Evolutionary conservation across 2,888 invertebrate genomes (phyloP), one percentile per base, ranked within the genome.

Genomic region (Lasiommata megera): DNA sequence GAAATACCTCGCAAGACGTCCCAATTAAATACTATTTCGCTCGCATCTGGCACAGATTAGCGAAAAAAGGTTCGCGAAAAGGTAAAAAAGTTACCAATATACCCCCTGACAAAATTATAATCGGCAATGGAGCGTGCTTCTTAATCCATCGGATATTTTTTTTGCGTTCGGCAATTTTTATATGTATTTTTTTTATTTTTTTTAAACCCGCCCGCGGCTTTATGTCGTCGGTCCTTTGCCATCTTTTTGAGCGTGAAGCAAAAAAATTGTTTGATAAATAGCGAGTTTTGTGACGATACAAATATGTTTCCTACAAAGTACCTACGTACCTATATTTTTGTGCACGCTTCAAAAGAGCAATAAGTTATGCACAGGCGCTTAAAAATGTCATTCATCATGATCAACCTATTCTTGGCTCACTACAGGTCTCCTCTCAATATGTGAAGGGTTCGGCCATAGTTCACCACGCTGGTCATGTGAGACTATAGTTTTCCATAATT

Each of bases 101-200:
- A 43, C 46, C 67, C 54, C 47, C 72, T 66, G 70, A 74, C 77
- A 77, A 81, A 82, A 80, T 82, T 77, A 80, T 83, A 81, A 85
- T 82, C 79, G 81, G 84, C 86, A 86, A 84, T 84, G 87, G 81
- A 84, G 86, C 86, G 81, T 82, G 76, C 74, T 69, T 60, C 67
- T 72, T 87, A 88, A 86, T 82, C 82, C 87, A 77, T 76, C 76
- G 66, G 71, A 76, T 72, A 66, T 70, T 69, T 70, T 23, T 71
- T 72, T 67, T 66, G 64, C 63, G 60, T 63, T 69, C 63, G 60
- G 64, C 67, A 69, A 75, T 66, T 67, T 69, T 70, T 46, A 69
- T 67, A 38, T 50, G 17, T 40, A 41, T 52, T 54, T 60, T 67
- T 43, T 50, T 31, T 40, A 41, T 52, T 54, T 60, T 61, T 54